Evolutionary conservation across 2,113 vertebrate genomes (phyloP).

Genomic region (Coptodon rendalli): DNA sequence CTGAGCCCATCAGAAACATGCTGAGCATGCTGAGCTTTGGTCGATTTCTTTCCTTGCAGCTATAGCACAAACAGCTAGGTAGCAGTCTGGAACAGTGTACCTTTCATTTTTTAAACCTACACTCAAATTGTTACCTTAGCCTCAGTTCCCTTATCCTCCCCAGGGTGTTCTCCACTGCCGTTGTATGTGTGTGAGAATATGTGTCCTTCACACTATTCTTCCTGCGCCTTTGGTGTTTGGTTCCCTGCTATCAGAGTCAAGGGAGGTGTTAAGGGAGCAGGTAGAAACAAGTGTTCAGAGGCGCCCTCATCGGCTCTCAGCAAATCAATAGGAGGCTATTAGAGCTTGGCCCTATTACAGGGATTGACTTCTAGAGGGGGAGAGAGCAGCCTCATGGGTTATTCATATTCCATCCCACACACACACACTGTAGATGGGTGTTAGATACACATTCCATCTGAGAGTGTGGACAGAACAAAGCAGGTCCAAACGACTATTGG

Average conservation of each 20-base stretch:
- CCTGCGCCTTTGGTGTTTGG: slow-evolving; percentile 37
- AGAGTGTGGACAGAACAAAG: slow-evolving; percentile 11
- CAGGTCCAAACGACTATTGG: slow-evolving; percentile 7
- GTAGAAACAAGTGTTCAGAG: slow-evolving; percentile 64
- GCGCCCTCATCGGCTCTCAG: slow-evolving; percentile 51
- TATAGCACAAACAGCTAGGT: background rate
- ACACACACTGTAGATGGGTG: slow-evolving; percentile 8
- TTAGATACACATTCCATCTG: slow-evolving; percentile 41
- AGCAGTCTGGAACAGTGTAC: background rate
- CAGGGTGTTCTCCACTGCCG: background rate
- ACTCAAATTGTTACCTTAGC: slow-evolving; percentile 2
- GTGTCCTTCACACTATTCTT: slow-evolving; percentile 48
- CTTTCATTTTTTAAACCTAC: background rate
- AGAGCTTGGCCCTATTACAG: slow-evolving; percentile 63
- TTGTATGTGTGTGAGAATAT: background rate
- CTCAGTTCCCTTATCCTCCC: background rate
- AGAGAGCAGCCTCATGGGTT: slow-evolving; percentile 49
- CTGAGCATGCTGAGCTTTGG: background rate
- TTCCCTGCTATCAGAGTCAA: slow-evolving; percentile 44
- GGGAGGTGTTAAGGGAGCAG: slow-evolving; percentile 60
- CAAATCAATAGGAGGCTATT: slow-evolving; percentile 68
- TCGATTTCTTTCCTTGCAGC: background rate
- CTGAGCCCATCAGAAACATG: background rate
- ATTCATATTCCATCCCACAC: slow-evolving; percentile 46
- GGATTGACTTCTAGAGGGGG: slow-evolving; percentile 46